Evolutionary conservation across 2,797 vertebrate species (phyloP), one percentile per base, ranked within the genome.

Genomic region (Myiotriccus ornatus): DNA sequence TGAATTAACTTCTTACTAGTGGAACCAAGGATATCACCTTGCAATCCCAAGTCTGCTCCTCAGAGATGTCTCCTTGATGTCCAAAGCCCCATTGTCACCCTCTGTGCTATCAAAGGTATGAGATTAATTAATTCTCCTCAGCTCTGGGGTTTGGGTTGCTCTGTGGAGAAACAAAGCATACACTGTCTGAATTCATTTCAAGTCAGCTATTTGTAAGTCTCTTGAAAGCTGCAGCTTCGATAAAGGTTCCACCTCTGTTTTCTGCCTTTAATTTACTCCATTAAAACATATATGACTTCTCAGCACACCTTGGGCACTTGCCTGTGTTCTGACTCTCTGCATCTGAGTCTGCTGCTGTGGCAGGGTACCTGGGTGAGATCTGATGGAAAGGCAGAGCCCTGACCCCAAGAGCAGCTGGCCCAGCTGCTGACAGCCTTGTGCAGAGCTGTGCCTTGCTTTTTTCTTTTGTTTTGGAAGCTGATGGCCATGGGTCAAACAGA

Each of bases 1-100:
- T 30, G 69, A 94, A 92, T 95, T 96, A 86, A 87, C 93, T 76
- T 97, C 34, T 80, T 84, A 39, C 64, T 35, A 27, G 35, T 57
- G 49, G 74, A 95, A 90, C 63, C 19, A 39, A 68, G 52, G 80
- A 91, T 79, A 53, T 86, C 7, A 32, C 62, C 92, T 93, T 88
- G 77, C 59, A 73, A 32, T 74, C 39, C 60, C 1, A 5, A 80
- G 75, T 41, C 86, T 75, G 37, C 27, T 89, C 53, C 67, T 87
- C 67, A 53, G 87, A 85, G 77, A 39, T 35, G 41, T 55, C 82
- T 74, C 35, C 39, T 81, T 63, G 65, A 59, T 75, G 27, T 84
- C 55, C 62, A 64, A 94, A 95, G 68, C 41, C 55, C 25, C 47
- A 10, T 32, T 60, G 30, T 68, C 69, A 87, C 20, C 41, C 67